Percentiles rank a stretch among this genome's conserved stretches.
Evolutionary conservation across 2,113 vertebrate species (phyloP).

Genomic region (Glaucidium brasilianum): DNA sequence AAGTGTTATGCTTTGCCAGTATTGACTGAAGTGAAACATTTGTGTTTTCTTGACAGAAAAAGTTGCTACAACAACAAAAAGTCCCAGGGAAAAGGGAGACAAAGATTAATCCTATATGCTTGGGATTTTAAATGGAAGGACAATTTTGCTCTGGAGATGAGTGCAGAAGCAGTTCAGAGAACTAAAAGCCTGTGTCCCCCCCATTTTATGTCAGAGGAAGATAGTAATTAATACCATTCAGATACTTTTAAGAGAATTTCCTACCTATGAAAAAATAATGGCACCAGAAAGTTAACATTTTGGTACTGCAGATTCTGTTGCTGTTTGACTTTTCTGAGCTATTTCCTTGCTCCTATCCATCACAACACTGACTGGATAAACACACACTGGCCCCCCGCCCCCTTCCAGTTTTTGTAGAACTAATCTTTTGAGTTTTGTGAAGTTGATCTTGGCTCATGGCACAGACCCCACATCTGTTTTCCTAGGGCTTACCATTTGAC

Average conservation of each 20-base stretch:
- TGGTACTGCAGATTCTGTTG: not conserved
- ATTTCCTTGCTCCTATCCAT: conserved; percentile 3
- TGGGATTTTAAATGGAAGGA: not conserved
- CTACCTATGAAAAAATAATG: not conserved
- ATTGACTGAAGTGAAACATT: not conserved
- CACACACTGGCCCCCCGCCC: no score
- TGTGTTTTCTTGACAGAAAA: not conserved
- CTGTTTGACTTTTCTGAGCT: conserved; percentile 6
- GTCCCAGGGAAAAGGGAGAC: not conserved
- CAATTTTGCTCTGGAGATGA: not conserved
- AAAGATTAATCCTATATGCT: not conserved
- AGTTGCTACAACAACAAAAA: not conserved
- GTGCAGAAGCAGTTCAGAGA: not conserved
- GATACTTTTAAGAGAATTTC: not conserved
- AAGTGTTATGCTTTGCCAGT: not conserved
- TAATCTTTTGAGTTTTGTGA: conserved; percentile 38
- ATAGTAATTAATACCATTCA: not conserved
- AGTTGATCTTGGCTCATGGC: conserved; percentile 55
- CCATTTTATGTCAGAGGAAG: not conserved
- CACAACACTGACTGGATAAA: not conserved
- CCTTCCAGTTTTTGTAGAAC: not conserved
- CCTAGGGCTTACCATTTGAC: conserved; percentile 31
- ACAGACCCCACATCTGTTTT: conserved; percentile 59
- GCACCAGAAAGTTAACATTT: not conserved
- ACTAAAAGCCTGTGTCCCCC: not conserved